Evolutionary conservation across 2,113 vertebrate genomes (phyloP), one percentile per base, ranked within the genome.

Genomic region (Vicugna pacos): DNA sequence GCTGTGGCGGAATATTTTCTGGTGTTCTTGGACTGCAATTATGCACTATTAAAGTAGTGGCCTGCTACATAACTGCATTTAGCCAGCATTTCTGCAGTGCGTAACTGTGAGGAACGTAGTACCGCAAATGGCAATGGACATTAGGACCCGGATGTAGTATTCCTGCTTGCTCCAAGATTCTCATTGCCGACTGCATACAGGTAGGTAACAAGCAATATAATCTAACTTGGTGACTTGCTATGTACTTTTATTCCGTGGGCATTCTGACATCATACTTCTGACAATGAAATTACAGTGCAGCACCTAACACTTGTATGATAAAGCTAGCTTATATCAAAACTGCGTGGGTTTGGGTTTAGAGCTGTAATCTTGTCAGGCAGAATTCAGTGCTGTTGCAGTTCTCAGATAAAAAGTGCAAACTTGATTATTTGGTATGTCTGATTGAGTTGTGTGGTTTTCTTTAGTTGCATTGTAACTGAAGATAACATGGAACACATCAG

Each of bases 21-120:
- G 98, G 98, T 98, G 98, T 98, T 98, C 98, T 98, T 98, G 98
- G 98, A 98, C 99, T 98, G 98, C 98, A 98, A 98, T 98, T 98
- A 98, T 98, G 98, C 98, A 98, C 98, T 98, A 97, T 98, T 98
- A 98, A 98, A 98, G 98, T 99, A 99, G 99, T 99, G 99, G 98
- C 98, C 99, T 99, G 98, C 99, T 99, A 98, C 98, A 98, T 98
- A 99, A 99, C 98, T 99, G 99, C 98, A 98, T 99, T 99, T 99
- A 99, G 99, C 99, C 99, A 99, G 99, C 99, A 99, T 99, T 99
- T 99, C 99, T 99, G 99, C 99, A 99, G 99, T 99, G 99, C 99
- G 98, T 99, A 99, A 99, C 99, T 99, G 99, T 99, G 99, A 99
- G 99, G 99, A 99, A 99, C 99, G 99, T 99, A 99, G 99, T 99